These are phyloP conservation scores for Xanthorhoe spadicearia DNA, from an alignment of 2,888 invertebrate genomes.

Conservation along the genomic window DNA sequence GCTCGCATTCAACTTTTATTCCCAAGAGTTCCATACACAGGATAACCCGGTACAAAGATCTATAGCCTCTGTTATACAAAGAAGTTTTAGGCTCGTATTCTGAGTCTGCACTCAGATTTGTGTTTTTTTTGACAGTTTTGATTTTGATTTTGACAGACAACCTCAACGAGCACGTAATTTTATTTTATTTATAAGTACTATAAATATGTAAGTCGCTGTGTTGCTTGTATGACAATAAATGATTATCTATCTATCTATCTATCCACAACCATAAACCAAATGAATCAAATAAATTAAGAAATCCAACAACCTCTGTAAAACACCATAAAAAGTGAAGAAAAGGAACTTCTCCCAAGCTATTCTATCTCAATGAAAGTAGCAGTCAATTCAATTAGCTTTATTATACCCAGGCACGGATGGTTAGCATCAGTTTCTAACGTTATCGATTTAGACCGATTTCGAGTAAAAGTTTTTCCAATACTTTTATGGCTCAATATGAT, in stretches of 20 bases:
- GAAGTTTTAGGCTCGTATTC: not conserved
- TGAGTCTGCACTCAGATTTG: not conserved
- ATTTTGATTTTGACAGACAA: no score
- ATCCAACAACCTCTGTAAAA: not conserved
- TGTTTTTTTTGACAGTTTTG: no score
- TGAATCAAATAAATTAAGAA: not conserved
- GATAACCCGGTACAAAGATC: conserved; percentile 2
- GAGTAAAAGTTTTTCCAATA: no score
- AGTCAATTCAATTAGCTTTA: conserved; percentile 23
- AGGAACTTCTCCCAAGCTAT: conserved; percentile 1
- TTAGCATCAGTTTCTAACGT: not conserved
- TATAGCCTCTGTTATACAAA: not conserved
- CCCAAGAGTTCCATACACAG: conserved; percentile 22
- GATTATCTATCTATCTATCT: no score
- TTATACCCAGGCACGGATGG: conserved; percentile 2
- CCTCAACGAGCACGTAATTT: no score
- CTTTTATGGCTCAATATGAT: no score
- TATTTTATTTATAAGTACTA: no score
- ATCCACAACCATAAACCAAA: not conserved
- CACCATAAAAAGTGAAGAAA: conserved; percentile 8
- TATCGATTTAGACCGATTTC: not conserved
- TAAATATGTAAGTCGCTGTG: no score
- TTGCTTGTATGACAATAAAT: no score
- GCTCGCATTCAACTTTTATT: conserved; percentile 33
- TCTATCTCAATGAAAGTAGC: conserved; percentile 13